Conservation (phyloP, 2,797 vertebrate species). For the Clarias platycephalus region DNA sequence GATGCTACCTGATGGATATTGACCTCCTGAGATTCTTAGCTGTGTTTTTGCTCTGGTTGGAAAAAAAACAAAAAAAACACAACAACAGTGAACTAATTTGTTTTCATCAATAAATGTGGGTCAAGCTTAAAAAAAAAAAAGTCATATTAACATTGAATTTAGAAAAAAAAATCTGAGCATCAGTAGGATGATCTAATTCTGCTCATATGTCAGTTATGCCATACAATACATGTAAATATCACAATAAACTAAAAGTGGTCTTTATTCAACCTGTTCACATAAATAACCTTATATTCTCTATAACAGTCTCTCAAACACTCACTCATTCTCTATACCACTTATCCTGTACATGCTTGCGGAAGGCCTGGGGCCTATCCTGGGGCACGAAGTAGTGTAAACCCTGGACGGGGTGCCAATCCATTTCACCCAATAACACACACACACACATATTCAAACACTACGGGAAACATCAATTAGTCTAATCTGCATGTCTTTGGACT, state of each 20-base stretch:
- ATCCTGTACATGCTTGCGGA: no score
- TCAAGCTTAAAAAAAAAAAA: not conserved
- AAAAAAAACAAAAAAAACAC: not conserved
- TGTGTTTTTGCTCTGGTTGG: not conserved
- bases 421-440: no score
- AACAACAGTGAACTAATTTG: not conserved
- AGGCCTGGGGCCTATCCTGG: no score
- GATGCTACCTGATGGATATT: constrained; percentile 14
- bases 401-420: no score
- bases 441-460: no score
- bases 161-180: not conserved
- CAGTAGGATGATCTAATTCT: not conserved
- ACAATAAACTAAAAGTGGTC: not conserved
- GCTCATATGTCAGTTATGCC: not conserved
- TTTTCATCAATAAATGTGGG: not conserved
- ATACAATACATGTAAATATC: not conserved
- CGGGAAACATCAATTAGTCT: no score
- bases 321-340: no score
- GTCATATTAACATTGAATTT: not conserved
- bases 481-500: no score
- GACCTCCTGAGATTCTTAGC: constrained; percentile 1
- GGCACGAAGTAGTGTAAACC: no score
- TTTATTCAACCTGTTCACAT: not conserved
- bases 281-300: no score
- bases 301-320: no score